Evolutionary conservation across 2,888 invertebrate species (phyloP).

Genomic region (Watsonalla cultraria): DNA sequence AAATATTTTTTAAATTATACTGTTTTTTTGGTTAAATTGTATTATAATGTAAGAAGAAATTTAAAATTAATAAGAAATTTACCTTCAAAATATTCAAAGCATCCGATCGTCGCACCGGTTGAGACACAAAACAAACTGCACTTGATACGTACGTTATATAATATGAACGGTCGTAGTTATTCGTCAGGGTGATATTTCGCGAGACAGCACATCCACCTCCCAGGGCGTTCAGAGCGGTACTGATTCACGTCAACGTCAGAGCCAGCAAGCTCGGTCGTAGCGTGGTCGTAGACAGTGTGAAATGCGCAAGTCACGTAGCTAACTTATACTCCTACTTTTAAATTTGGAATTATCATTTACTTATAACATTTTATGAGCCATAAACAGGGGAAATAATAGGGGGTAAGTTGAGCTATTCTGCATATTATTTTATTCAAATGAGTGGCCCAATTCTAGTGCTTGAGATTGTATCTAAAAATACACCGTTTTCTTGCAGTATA

Average conservation of each 20-base stretch:
- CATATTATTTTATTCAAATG: too few species aligned
- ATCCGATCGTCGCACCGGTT: slow-evolving; percentile 32
- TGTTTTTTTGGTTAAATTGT: background rate
- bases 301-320: slow-evolving; percentile 74
- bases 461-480: too few species aligned
- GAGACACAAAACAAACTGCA: slow-evolving; percentile 65
- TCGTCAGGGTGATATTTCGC: slow-evolving; percentile 34
- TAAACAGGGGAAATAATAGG: too few species aligned
- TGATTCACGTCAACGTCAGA: slow-evolving; percentile 55
- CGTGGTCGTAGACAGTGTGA: slow-evolving; percentile 45
- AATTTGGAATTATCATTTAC: slow-evolving; percentile 66
- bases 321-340: slow-evolving; percentile 66
- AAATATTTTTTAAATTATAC: too few species aligned
- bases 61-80: slow-evolving; percentile 17
- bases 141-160: slow-evolving; percentile 57
- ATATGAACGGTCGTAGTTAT: slow-evolving; percentile 48
- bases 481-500: too few species aligned
- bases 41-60: slow-evolving; percentile 4
- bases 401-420: too few species aligned
- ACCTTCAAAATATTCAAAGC: slow-evolving; percentile 34
- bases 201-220: slow-evolving; percentile 37
- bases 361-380: slow-evolving; percentile 48
- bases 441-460: too few species aligned
- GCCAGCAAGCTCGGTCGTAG: slow-evolving; percentile 32
- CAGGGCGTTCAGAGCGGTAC: slow-evolving; percentile 41